A percentile compares a stretch with the other conserved stretches of the same genome.
Evolutionary conservation across 2,797 vertebrate genomes (phyloP).

Genomic region (Chaetophractus vellerosus): DNA sequence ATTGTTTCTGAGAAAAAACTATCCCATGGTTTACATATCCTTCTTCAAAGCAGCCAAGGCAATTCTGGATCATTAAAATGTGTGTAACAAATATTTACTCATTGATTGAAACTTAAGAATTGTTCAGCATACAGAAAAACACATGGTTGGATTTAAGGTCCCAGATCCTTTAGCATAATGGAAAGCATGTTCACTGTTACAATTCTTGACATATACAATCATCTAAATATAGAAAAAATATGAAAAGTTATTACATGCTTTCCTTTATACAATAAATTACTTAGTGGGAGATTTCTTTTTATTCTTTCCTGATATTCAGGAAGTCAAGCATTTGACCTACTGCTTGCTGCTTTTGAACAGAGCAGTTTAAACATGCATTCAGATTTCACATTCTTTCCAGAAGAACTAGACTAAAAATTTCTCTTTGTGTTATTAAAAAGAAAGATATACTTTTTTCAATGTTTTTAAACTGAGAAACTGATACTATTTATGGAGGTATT

Average conservation of each 20-base stretch:
- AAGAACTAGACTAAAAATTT: not conserved
- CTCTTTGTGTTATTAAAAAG: slow-evolving; percentile 38
- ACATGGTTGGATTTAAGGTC: not conserved
- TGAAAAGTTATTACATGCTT: not conserved
- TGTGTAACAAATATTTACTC: not conserved
- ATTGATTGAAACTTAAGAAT: not conserved
- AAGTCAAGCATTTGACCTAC: not conserved
- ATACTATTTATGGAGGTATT: slow-evolving; percentile 67
- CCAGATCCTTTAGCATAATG: not conserved
- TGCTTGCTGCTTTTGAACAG: not conserved
- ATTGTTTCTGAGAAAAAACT: not conserved
- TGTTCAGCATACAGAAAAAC: not conserved
- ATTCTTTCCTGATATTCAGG: not conserved
- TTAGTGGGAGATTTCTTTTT: not conserved
- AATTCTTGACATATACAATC: not conserved
- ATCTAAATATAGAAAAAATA: not conserved
- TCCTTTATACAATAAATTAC: not conserved
- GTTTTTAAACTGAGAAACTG: slow-evolving; percentile 70
- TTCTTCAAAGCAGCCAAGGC: not conserved
- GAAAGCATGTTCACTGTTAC: not conserved
- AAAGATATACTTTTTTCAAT: not conserved
- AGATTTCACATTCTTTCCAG: not conserved
- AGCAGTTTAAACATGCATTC: not conserved
- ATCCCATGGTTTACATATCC: not conserved
- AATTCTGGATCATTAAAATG: not conserved